Percentiles rank a stretch among this genome's conserved stretches.
Conservation (phyloP, 1,140 invertebrate species). For the Lordiphosa clarofinis region DNA sequence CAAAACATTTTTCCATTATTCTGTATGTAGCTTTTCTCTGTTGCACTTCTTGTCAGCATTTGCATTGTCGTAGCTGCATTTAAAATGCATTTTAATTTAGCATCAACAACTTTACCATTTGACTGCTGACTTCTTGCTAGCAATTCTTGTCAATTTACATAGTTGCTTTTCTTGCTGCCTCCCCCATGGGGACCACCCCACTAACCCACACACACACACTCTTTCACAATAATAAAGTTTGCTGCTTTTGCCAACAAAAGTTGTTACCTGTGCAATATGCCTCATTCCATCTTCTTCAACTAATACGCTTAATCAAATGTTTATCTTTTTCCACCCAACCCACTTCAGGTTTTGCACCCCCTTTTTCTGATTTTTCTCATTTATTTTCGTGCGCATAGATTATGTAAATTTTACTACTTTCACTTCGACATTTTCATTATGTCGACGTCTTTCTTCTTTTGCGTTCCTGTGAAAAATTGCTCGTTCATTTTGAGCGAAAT, state of each 20-base stretch:
- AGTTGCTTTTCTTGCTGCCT: slow-evolving; percentile 12
- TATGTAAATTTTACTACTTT: slow-evolving; percentile 77
- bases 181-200: slow-evolving; percentile 19
- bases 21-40: neutral
- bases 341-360: neutral
- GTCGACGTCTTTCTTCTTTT: slow-evolving; percentile 19
- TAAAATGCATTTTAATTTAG: slow-evolving; percentile 64
- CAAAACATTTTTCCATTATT: neutral
- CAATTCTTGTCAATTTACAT: slow-evolving; percentile 31
- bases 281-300: slow-evolving; percentile 20
- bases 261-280: slow-evolving; percentile 38
- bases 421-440: slow-evolving; percentile 77
- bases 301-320: slow-evolving; percentile 75
- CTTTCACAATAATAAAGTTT: slow-evolving; percentile 70
- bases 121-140: slow-evolving; percentile 25
- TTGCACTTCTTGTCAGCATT: slow-evolving; percentile 14
- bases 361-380: slow-evolving; percentile 64
- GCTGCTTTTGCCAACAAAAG: slow-evolving; percentile 40
- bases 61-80: slow-evolving; percentile 53
- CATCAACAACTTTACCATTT: slow-evolving; percentile 49
- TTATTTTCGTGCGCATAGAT: slow-evolving; percentile 76
- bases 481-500: slow-evolving; percentile 44
- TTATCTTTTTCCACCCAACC: slow-evolving; percentile 43
- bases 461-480: slow-evolving; percentile 57
- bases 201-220: slow-evolving; percentile 11